Percentiles rank a stretch among this genome's conserved stretches.
Evolutionary conservation across 2,113 vertebrate genomes (phyloP).

Genomic region (Thermophis baileyi): DNA sequence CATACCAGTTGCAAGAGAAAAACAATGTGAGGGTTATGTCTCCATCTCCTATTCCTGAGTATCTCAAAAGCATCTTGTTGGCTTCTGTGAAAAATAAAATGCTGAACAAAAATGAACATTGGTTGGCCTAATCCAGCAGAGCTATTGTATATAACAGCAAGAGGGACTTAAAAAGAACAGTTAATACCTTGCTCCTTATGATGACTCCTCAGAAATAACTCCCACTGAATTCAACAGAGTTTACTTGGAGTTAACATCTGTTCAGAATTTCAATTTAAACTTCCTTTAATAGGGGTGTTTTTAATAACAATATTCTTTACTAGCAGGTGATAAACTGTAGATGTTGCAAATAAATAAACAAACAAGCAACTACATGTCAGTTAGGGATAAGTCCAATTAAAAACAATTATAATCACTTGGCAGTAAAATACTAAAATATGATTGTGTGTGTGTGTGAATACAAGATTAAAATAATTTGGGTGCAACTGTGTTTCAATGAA

Average conservation of each 20-base stretch:
- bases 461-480: background rate
- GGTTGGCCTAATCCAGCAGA: background rate
- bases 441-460: fast-evolving
- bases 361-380: background rate
- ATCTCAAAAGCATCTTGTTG: background rate
- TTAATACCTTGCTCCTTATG: background rate
- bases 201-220: background rate
- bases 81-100: background rate
- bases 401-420: background rate
- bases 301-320: background rate
- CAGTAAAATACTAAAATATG: background rate
- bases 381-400: background rate
- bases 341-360: background rate
- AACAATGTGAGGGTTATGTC: background rate
- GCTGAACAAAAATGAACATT: background rate
- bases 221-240: background rate
- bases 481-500: background rate
- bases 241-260: background rate
- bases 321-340: background rate
- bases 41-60: background rate
- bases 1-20: background rate
- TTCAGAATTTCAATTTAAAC: background rate
- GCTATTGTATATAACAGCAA: background rate
- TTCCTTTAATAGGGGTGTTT: background rate
- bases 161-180: background rate